A percentile compares a stretch with the other conserved stretches of the same genome.
These are phyloP conservation scores for Drosophila hydei DNA, from an alignment of 1,140 invertebrate species.

Conservation along the genomic window DNA sequence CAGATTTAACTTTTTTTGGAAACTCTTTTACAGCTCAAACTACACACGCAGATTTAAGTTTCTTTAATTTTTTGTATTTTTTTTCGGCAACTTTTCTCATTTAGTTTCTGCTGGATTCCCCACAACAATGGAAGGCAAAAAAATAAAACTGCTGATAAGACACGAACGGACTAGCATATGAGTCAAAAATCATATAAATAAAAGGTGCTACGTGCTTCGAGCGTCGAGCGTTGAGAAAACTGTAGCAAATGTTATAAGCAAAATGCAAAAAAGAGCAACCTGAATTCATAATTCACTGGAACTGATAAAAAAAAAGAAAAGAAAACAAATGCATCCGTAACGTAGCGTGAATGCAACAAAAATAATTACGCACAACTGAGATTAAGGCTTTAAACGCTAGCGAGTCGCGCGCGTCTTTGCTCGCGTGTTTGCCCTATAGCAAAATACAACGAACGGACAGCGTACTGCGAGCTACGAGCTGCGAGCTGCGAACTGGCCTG, in stretches of 20 bases:
- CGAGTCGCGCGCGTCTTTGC: constrained; percentile 49
- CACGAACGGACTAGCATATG: constrained; percentile 43
- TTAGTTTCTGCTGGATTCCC: constrained; percentile 42
- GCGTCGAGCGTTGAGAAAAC: constrained; percentile 12
- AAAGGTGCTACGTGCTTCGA: constrained; percentile 40
- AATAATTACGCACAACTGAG: constrained; percentile 49
- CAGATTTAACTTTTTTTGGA: constrained; percentile 7
- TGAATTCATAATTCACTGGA: background rate
- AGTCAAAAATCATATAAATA: constrained; percentile 35
- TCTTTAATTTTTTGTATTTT: constrained; percentile 5
- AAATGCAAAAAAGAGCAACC: constrained; percentile 46
- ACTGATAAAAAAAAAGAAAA: constrained; percentile 48
- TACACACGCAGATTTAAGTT: constrained; percentile 2
- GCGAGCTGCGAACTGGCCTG: constrained; percentile 63
- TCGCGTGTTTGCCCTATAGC: constrained; percentile 48
- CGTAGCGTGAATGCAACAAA: constrained; percentile 9
- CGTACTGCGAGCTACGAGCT: constrained; percentile 42
- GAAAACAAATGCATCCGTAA: constrained; percentile 27
- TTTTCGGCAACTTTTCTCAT: constrained; percentile 30
- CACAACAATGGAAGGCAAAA: constrained; percentile 15
- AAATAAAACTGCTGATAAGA: constrained; percentile 56
- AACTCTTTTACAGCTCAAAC: constrained; percentile 2
- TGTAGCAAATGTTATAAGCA: constrained; percentile 42
- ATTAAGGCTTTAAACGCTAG: constrained; percentile 68
- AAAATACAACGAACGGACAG: constrained; percentile 17